These are phyloP conservation scores for Telmatochromis sp. DNA, from an alignment of 2,113 vertebrate genomes.

Conservation along the genomic window DNA sequence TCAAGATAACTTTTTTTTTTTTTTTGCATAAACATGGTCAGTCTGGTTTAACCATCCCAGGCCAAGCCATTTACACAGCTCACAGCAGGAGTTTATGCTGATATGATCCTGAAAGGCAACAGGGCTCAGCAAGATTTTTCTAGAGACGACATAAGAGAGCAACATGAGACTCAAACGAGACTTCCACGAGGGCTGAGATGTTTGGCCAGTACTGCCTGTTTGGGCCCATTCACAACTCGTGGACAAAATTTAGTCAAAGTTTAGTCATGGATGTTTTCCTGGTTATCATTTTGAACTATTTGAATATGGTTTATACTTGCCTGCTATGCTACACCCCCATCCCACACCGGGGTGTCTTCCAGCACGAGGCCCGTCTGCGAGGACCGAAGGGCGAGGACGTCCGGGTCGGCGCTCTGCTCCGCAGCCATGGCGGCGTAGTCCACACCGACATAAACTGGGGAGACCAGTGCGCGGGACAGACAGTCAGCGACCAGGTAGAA, in stretches of 20 bases:
- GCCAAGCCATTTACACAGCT: neutral
- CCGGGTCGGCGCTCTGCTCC: rapidly evolving
- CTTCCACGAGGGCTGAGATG: neutral
- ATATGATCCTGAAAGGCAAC: neutral
- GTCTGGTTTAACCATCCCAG: neutral
- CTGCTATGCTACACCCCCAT: neutral
- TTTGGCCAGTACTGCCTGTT: neutral
- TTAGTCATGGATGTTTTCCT: neutral
- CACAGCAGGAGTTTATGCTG: neutral
- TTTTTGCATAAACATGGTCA: neutral
- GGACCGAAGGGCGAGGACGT: neutral
- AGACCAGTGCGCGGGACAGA: neutral
- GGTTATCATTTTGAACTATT: neutral
- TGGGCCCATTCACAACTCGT: neutral
- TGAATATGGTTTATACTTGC: neutral
- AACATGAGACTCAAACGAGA: neutral
- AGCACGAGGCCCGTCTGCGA: neutral
- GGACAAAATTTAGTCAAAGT: neutral
- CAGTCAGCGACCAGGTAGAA: neutral
- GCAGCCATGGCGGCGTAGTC: neutral
- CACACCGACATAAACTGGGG: neutral
- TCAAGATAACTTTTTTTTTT: neutral
- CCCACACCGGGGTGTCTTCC: neutral
- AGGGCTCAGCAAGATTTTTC: neutral
- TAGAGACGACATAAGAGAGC: neutral